phyloP scores from a whole-genome alignment of 2,888 invertebrate species.

The Polydrusus cervinus region DNA sequence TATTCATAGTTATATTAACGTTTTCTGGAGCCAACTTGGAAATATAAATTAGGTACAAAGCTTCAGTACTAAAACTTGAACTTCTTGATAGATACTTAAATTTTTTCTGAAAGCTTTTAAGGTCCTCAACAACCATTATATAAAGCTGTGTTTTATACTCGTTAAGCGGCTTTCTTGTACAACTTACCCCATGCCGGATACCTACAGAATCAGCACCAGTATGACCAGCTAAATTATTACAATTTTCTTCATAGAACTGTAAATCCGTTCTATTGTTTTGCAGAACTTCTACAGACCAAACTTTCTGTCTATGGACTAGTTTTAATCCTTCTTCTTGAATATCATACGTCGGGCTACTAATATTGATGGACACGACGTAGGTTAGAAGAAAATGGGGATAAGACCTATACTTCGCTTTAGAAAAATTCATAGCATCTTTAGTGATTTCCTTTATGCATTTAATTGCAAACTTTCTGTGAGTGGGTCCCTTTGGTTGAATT shows the following conservation, averaged over 20 bases:
- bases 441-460: constrained; percentile 34
- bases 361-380: constrained; percentile 5
- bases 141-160: constrained; percentile 37
- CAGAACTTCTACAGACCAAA: constrained; percentile 40
- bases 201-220: background rate
- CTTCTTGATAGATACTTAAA: constrained; percentile 6
- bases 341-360: constrained; percentile 4
- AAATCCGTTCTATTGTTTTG: constrained; percentile 31
- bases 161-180: constrained; percentile 31
- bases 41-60: constrained; percentile 40
- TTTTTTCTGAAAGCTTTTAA: constrained; percentile 26
- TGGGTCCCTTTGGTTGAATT: constrained; percentile 29
- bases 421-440: constrained; percentile 31
- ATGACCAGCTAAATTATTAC: background rate
- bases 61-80: constrained; percentile 38
- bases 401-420: background rate
- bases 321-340: constrained; percentile 37
- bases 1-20: background rate
- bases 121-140: constrained; percentile 36
- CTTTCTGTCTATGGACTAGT: constrained; percentile 20
- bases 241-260: constrained; percentile 38
- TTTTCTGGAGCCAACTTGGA: background rate
- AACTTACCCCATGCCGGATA: background rate
- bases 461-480: constrained; percentile 18
- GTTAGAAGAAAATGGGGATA: constrained; percentile 36